Percentiles rank a stretch among this genome's conserved stretches.
These are phyloP conservation scores for Isaurus tuberculatus DNA, from an alignment of 92 coral and sea anemone genomes.

Conservation along the genomic window DNA sequence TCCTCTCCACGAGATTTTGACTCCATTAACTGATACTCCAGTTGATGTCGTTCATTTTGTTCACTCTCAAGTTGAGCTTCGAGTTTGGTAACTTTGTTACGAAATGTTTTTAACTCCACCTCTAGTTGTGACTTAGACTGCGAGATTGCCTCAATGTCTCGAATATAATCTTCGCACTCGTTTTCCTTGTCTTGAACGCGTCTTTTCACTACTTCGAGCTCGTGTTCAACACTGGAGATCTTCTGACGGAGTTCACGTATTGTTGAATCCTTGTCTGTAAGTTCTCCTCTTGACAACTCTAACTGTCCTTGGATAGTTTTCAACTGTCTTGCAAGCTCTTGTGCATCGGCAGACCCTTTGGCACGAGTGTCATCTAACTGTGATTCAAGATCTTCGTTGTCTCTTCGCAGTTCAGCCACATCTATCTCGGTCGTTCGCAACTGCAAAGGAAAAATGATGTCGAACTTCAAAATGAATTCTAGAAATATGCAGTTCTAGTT, in stretches of 20 bases:
- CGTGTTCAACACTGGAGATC: slow-evolving; percentile 67
- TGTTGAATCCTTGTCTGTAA: slow-evolving; percentile 71
- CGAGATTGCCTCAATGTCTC: slow-evolving; percentile 65
- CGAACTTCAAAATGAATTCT: too few relatives aligned
- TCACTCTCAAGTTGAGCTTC: slow-evolving; percentile 73
- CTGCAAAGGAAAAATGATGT: slow-evolving; percentile 4
- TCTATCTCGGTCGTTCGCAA: slow-evolving; percentile 74
- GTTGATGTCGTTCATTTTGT: slow-evolving; percentile 65
- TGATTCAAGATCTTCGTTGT: slow-evolving; percentile 70
- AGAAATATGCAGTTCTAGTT: too few relatives aligned
- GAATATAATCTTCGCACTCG: slow-evolving; percentile 67
- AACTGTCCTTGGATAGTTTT: slow-evolving; percentile 68
- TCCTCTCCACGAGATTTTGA: slow-evolving; percentile 72
- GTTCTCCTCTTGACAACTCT: slow-evolving; percentile 67
- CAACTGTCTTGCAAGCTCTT: slow-evolving; percentile 71
- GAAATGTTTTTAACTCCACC: slow-evolving; percentile 68
- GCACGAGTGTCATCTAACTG: slow-evolving; percentile 72
- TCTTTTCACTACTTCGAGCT: slow-evolving; percentile 69
- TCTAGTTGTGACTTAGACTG: slow-evolving; percentile 75
- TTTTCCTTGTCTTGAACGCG: slow-evolving; percentile 72
- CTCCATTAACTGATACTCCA: slow-evolving; percentile 73
- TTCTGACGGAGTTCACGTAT: slow-evolving; percentile 75
- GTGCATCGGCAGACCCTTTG: slow-evolving; percentile 68
- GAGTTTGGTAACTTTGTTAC: slow-evolving; percentile 73
- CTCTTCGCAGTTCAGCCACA: slow-evolving; percentile 75